Base-by-base conservation (phyloP, 2,888 invertebrate species). In the Pomacea canaliculata region DNA sequence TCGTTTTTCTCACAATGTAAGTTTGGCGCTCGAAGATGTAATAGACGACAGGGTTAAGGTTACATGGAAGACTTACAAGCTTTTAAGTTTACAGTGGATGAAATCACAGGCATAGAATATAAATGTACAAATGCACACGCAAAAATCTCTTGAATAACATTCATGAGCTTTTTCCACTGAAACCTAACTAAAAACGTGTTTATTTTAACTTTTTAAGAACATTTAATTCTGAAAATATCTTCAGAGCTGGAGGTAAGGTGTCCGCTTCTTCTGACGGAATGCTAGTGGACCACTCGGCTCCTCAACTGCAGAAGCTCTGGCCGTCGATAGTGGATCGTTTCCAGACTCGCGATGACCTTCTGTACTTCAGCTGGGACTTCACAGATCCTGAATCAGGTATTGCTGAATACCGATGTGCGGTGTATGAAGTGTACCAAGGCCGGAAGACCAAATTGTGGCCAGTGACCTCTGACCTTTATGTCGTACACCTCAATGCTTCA, bases 361-460 rank as follows among this genome's bases (percentile, higher is more conserved):
- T 73, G 19, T n/a, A 73, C 51, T 73, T 73, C 48, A 23, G 46
- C 23, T 78, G 79, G 81, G 19, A 78, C 27, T 75, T 75, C n/a
- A 46, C 37, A 8, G 75, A 76, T 27, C 65, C 66, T 4, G 77
- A 77, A 67, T 78, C 76, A 49, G 77, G 78, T 0, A 60, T 80
- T 13, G 67, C 27, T n/a, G 72, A 78, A n/a, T 76, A 81, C 49
- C 62, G 77, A 4, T 76, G 71, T 68, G 60, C 67, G 8, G 19
- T 73, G 18, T 68, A 37, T n/a, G 27, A 73, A 37, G 10, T n/a
- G 2, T 16, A 27, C 51, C 23, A n/a, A 23, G 73, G 73, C 9
- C 46, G 48, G 8, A 73, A 73, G 68, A 68, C 46, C 1, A 73
- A 68, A n/a, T 68, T 73, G 19, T 73, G 68, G 68, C 73, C 73